Evolutionary conservation across 2,888 invertebrate species (phyloP).

Genomic region (Ornithoptera alexandrae): DNA sequence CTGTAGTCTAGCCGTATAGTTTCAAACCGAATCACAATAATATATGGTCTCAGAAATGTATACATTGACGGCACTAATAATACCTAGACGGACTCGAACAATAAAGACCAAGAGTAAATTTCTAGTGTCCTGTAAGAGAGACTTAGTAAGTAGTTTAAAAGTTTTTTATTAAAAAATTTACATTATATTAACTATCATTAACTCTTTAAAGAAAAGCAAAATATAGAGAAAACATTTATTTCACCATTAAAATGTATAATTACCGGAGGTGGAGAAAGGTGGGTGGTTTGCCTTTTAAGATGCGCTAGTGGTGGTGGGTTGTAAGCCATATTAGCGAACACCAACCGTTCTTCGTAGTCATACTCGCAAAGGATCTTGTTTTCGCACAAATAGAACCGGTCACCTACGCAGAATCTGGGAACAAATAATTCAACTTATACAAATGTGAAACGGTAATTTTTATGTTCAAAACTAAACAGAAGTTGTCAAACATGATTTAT

Average conservation of each 20-base stretch:
- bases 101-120: no score
- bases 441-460: not conserved
- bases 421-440: conserved; percentile 29
- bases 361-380: conserved; percentile 99
- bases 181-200: no score
- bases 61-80: no score
- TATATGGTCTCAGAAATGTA: no score
- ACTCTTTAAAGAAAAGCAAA: no score
- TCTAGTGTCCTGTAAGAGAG: no score
- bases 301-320: conserved; percentile 92
- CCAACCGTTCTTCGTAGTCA: conserved; percentile 97
- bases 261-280: conserved; percentile 82
- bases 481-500: not conserved
- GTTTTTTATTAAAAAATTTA: no score
- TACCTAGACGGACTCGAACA: no score
- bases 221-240: no score
- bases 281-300: conserved; percentile 85
- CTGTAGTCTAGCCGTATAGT: no score
- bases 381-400: conserved; percentile 97
- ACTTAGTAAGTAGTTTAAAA: no score
- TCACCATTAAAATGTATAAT: conserved; percentile 35
- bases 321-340: conserved; percentile 96
- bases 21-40: no score
- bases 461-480: not conserved
- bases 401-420: conserved; percentile 97